These are phyloP conservation scores for Drosophila buzzatii DNA, from an alignment of 2,888 invertebrate species.

Conservation along the genomic window DNA sequence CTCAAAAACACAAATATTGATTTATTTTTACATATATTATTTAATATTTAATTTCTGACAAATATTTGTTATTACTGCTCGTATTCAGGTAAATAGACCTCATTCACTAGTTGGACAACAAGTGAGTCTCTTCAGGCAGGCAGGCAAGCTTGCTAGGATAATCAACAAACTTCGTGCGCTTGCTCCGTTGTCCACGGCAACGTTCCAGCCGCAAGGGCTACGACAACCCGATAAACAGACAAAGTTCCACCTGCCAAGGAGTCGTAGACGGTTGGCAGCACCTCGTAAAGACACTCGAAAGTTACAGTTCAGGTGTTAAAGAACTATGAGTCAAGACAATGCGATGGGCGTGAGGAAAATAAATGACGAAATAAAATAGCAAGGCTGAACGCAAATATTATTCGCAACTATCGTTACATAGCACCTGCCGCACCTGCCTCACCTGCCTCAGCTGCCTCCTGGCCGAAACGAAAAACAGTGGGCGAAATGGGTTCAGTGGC, in stretches of 20 bases:
- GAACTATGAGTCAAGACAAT: slow-evolving; percentile 23
- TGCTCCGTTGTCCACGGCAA: slow-evolving; percentile 71
- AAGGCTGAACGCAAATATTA: slow-evolving; percentile 3
- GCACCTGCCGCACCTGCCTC: slow-evolving; percentile 39
- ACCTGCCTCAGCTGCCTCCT: slow-evolving; percentile 6
- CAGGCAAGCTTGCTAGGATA: slow-evolving; percentile 11
- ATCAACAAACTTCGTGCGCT: slow-evolving; percentile 68
- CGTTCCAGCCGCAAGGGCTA: slow-evolving; percentile 31
- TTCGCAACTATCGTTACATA: slow-evolving; percentile 37
- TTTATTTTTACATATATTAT: background rate
- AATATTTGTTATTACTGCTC: background rate
- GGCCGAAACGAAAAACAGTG: background rate
- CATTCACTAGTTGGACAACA: slow-evolving; percentile 25
- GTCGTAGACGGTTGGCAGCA: slow-evolving; percentile 35
- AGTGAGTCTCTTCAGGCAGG: slow-evolving; percentile 29
- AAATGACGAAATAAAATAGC: background rate
- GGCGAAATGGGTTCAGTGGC: slow-evolving; percentile 31
- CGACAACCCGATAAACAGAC: slow-evolving; percentile 43
- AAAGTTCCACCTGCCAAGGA: slow-evolving; percentile 18
- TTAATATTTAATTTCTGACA: background rate
- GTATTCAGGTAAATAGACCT: background rate
- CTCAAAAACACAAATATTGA: background rate
- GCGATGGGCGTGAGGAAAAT: slow-evolving; percentile 9
- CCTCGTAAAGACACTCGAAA: slow-evolving; percentile 50
- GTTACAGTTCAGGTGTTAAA: slow-evolving; percentile 19